Evolutionary conservation across 2,113 vertebrate species (phyloP).

Genomic region (Anser cygnoides): DNA sequence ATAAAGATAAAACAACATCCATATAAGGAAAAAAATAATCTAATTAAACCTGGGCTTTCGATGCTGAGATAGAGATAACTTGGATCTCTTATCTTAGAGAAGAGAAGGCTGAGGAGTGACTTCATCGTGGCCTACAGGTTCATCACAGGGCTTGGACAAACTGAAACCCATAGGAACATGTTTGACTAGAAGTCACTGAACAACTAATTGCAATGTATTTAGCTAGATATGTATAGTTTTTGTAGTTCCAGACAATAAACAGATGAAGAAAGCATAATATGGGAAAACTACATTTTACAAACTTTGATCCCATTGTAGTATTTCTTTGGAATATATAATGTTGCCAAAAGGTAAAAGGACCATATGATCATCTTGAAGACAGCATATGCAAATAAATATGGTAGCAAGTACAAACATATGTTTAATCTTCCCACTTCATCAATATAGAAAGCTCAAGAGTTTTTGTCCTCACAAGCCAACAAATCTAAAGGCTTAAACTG

Average conservation of each 20-base stretch:
- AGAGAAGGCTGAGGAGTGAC: neutral
- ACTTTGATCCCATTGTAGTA: constrained; percentile 31
- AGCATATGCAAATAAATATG: constrained; percentile 69
- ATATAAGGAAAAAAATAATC: neutral
- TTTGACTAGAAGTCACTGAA: neutral
- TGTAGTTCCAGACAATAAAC: neutral
- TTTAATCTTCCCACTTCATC: constrained; percentile 60
- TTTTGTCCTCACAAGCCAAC: neutral
- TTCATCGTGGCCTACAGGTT: neutral
- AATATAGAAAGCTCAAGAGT: constrained; percentile 46
- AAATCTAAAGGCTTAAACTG: constrained; percentile 6
- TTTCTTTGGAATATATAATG: constrained; percentile 45
- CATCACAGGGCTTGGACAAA: neutral
- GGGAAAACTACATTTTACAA: neutral
- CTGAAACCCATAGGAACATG: neutral
- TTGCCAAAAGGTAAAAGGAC: constrained; percentile 69
- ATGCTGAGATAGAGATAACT: neutral
- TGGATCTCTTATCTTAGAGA: neutral
- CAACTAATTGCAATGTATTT: neutral
- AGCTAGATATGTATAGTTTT: neutral
- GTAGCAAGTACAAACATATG: constrained; percentile 63
- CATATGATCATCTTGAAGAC: constrained; percentile 62
- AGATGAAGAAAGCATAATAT: neutral
- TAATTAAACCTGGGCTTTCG: neutral
- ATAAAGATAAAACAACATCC: neutral